A percentile compares a stretch with the other conserved stretches of the same genome.
Conservation (phyloP, 2,888 invertebrate species). For the Thalpophila matura region DNA sequence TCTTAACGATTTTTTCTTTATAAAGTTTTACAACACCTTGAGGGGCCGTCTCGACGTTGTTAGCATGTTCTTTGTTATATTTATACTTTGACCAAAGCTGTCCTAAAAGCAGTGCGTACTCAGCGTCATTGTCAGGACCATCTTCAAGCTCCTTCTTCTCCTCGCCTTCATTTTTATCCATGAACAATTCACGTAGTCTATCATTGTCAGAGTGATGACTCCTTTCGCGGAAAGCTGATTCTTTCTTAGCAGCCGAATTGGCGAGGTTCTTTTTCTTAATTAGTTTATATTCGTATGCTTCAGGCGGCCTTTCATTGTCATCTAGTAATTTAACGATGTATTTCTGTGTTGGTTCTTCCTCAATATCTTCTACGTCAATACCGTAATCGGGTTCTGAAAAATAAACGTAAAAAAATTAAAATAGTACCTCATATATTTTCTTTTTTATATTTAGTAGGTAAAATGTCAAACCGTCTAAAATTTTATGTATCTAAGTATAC, state of each 20-base stretch:
- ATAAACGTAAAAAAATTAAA: not conserved
- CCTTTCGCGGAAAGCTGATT: slow-evolving; percentile 86
- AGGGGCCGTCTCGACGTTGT: slow-evolving; percentile 77
- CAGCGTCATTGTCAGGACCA: slow-evolving; percentile 84
- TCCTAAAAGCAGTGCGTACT: slow-evolving; percentile 89
- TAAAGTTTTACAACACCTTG: slow-evolving; percentile 87
- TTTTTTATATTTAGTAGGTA: too few relatives aligned
- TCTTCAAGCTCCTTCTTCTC: slow-evolving; percentile 76
- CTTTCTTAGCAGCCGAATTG: slow-evolving; percentile 71
- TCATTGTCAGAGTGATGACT: slow-evolving; percentile 84
- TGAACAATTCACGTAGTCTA: slow-evolving; percentile 82
- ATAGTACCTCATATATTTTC: not conserved
- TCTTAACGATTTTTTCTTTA: slow-evolving; percentile 86
- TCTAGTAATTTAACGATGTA: slow-evolving; percentile 82
- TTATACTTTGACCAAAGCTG: slow-evolving; percentile 91
- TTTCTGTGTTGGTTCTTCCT: slow-evolving; percentile 79
- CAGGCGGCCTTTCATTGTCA: slow-evolving; percentile 85
- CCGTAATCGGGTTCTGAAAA: slow-evolving; percentile 83
- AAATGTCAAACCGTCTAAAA: too few relatives aligned
- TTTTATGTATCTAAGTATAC: too few relatives aligned
- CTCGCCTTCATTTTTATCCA: slow-evolving; percentile 78
- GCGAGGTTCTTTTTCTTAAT: slow-evolving; percentile 87
- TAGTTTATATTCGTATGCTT: slow-evolving; percentile 90
- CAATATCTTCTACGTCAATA: slow-evolving; percentile 80
- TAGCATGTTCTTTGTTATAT: slow-evolving; percentile 79